phyloP scores from a whole-genome alignment of 2,888 invertebrate genomes.

The Phrixothrix hirtus region DNA sequence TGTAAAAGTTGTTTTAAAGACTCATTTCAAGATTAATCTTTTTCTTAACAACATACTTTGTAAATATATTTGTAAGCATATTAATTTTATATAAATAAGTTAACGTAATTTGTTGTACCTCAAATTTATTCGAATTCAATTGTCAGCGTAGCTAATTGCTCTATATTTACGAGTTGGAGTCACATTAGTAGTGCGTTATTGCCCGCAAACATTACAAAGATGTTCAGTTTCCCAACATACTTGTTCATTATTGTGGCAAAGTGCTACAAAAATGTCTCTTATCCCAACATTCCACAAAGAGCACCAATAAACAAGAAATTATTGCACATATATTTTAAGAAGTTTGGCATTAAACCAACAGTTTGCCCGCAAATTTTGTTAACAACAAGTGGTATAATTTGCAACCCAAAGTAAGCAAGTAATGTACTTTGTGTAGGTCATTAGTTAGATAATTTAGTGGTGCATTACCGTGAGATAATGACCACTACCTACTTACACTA shows the following conservation, averaged over 20 bases:
- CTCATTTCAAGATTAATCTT: too few relatives aligned
- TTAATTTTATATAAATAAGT: too few relatives aligned
- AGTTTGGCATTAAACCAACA: constrained; percentile 27
- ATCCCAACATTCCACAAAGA: constrained; percentile 3
- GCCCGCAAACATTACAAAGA: too few relatives aligned
- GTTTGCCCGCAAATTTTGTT: constrained; percentile 31
- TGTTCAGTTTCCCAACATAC: background rate
- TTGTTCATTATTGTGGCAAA: background rate
- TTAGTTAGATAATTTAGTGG: constrained; percentile 42
- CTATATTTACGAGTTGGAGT: too few relatives aligned
- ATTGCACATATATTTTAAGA: constrained; percentile 21
- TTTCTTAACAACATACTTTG: too few relatives aligned
- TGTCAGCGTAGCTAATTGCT: too few relatives aligned
- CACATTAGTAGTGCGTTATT: too few relatives aligned
- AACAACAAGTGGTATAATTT: constrained; percentile 29
- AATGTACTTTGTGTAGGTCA: constrained; percentile 37
- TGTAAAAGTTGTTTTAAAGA: too few relatives aligned
- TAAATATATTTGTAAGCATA: too few relatives aligned
- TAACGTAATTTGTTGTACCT: too few relatives aligned
- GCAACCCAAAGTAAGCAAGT: constrained; percentile 26
- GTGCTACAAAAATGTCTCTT: background rate
- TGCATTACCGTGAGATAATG: constrained; percentile 42
- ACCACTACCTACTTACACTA: constrained; percentile 36
- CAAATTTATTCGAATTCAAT: too few relatives aligned
- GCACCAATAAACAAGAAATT: constrained; percentile 18